Conservation (phyloP, 37 sponge, comb jelly and placozoan species). For the Spongilla lacustris region DNA sequence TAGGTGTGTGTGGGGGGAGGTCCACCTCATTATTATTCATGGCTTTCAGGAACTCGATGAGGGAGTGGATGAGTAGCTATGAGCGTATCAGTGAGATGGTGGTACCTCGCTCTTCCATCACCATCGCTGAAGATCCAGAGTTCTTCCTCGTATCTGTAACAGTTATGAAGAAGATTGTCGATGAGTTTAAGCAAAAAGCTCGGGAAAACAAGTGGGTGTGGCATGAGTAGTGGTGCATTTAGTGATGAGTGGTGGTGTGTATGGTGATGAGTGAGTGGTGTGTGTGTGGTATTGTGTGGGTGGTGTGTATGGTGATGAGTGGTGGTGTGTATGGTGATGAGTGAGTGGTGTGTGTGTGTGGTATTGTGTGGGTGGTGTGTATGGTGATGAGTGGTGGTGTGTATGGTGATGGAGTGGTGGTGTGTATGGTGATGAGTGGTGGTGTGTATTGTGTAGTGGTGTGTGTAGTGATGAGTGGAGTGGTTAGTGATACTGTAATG, state of each 20-base stretch:
- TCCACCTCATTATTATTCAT: background rate
- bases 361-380: background rate
- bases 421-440: no score
- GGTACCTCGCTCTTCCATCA: conserved; percentile 86
- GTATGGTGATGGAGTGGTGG: background rate
- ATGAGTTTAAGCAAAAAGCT: conserved; percentile 91
- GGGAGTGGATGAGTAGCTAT: conserved; percentile 89
- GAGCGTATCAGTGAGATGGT: conserved; percentile 91
- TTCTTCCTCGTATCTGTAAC: conserved; percentile 89
- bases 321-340: no score
- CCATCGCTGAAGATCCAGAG: conserved; percentile 77
- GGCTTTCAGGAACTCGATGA: conserved; percentile 45
- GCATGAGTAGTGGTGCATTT: no score
- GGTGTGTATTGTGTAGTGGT: no score
- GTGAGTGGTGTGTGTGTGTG: background rate
- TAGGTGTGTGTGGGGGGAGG: background rate
- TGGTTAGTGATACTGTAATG: background rate
- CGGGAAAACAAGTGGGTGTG: conserved; percentile 87
- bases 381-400: background rate
- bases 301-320: background rate
- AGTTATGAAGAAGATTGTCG: conserved; percentile 90
- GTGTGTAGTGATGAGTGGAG: background rate
- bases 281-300: no score
- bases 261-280: background rate
- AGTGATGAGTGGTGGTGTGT: no score